Evolutionary conservation across 2,113 vertebrate species (phyloP).

Genomic region (Hemicordylus capensis): DNA sequence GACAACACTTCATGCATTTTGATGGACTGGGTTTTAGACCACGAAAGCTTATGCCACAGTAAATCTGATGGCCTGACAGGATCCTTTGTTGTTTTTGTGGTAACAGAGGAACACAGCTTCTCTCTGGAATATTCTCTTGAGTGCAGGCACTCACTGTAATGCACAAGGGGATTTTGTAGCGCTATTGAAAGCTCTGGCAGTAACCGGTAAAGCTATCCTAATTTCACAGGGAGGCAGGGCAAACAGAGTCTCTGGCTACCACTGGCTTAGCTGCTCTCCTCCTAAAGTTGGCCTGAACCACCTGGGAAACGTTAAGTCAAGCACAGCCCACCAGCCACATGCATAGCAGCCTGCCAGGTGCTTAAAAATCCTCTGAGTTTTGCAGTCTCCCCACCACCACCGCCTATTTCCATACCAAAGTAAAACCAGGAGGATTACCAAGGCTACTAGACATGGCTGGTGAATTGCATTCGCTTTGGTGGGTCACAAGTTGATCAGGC

Average conservation of each 20-base stretch:
- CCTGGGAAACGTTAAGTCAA: no score
- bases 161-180: neutral
- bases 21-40: neutral
- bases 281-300: neutral
- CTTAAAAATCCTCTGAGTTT: neutral
- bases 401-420: neutral
- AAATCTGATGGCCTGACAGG: neutral
- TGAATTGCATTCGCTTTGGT: no score
- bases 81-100: neutral
- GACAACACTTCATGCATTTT: neutral
- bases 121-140: neutral
- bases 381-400: neutral
- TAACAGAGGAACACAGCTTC: neutral
- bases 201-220: neutral
- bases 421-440: neutral
- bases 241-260: neutral
- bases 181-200: neutral
- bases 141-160: neutral
- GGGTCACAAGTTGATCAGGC: neutral
- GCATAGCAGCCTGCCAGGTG: neutral
- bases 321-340: neutral
- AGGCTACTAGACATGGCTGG: neutral
- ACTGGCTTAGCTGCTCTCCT: neutral
- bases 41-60: neutral
- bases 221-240: neutral